phyloP scores from a whole-genome alignment of 35 echinoderm and acorn worm species.

The Eucidaris tribuloides region DNA sequence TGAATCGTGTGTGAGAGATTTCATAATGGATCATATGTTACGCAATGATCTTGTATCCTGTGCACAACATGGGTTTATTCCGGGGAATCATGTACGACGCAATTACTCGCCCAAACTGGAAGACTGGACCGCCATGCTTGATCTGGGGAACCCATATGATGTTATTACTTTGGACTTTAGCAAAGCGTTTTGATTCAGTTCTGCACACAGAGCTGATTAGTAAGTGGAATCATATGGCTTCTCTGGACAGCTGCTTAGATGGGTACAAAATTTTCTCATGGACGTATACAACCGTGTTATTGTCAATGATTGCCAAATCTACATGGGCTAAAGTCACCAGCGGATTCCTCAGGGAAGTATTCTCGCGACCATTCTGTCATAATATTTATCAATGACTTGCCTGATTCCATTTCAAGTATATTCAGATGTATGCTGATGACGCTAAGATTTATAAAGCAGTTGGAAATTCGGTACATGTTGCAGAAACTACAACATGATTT shows the following conservation, averaged over 20 bases:
- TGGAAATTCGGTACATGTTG: too few relatives aligned
- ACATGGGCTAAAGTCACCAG: slow-evolving; percentile 15
- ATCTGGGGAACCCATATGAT: slow-evolving; percentile 2
- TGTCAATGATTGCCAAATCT: background rate
- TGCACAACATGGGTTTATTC: slow-evolving; percentile 22
- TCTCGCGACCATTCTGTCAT: background rate
- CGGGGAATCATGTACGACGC: slow-evolving; percentile 7
- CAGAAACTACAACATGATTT: too few relatives aligned
- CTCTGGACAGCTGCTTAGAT: background rate
- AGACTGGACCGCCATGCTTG: slow-evolving; percentile 10
- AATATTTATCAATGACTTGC: too few relatives aligned
- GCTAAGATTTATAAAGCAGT: too few relatives aligned
- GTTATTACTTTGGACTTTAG: slow-evolving; percentile 18
- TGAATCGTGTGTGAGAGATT: slow-evolving; percentile 6
- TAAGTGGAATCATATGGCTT: slow-evolving; percentile 35
- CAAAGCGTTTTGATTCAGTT: slow-evolving; percentile 54
- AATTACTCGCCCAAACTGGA: background rate
- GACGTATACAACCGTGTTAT: slow-evolving; percentile 10
- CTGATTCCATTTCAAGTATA: too few relatives aligned
- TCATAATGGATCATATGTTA: background rate
- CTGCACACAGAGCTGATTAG: slow-evolving; percentile 20
- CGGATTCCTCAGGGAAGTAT: slow-evolving; percentile 54
- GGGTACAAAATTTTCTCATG: slow-evolving; percentile 12
- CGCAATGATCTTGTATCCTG: background rate
- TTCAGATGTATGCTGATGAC: too few relatives aligned